A percentile compares a stretch with the other conserved stretches of the same genome.
phyloP scores from a whole-genome alignment of 1,140 invertebrate species.

The Araneus ventricosus region DNA sequence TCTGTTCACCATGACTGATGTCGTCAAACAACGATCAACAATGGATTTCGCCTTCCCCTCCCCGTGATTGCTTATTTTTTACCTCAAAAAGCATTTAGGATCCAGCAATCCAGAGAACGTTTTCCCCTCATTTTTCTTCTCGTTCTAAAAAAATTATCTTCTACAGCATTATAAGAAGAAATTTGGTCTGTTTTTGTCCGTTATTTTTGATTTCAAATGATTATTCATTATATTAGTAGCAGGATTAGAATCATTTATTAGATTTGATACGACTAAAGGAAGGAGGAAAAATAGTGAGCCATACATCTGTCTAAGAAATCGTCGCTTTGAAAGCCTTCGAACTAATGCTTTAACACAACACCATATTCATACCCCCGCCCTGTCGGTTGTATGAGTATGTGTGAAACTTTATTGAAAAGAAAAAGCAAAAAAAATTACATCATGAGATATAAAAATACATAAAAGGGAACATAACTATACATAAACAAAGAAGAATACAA shows the following conservation, averaged over 20 bases:
- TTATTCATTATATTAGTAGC: conserved; percentile 44
- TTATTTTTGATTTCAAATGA: neutral
- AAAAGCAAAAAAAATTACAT: too few species aligned
- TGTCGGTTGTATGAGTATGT: too few species aligned
- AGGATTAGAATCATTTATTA: conserved; percentile 5
- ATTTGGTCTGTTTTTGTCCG: neutral
- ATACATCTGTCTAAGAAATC: too few species aligned
- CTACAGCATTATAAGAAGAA: neutral
- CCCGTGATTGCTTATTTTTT: neutral
- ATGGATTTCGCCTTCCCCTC: conserved; percentile 23
- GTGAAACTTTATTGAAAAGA: too few species aligned
- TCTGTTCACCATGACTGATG: conserved; percentile 47
- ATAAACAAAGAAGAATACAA: too few species aligned
- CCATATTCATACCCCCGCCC: too few species aligned
- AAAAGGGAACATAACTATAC: too few species aligned
- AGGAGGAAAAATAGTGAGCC: too few species aligned
- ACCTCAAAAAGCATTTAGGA: neutral
- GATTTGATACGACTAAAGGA: neutral
- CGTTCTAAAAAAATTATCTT: too few species aligned
- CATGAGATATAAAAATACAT: too few species aligned
- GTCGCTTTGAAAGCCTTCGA: too few species aligned
- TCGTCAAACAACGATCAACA: conserved; percentile 65
- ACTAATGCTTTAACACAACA: too few species aligned
- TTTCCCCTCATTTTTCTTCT: neutral
- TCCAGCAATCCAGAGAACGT: neutral